Percentiles rank a stretch among this genome's conserved stretches.
These are phyloP conservation scores for Garra rufa DNA, from an alignment of 2,113 vertebrate genomes.

Conservation along the genomic window DNA sequence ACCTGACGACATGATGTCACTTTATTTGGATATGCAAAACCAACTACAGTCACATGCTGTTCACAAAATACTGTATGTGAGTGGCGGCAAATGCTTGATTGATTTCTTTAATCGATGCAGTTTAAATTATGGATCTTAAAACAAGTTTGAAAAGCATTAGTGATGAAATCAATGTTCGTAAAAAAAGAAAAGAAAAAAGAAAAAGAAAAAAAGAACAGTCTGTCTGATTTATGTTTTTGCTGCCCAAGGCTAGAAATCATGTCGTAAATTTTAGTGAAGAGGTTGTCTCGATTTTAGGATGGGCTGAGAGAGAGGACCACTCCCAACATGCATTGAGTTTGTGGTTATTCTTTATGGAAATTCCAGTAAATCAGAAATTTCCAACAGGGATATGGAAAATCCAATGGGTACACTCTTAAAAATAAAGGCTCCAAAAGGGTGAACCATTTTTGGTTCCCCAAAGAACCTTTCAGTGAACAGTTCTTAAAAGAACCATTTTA, in stretches of 20 bases:
- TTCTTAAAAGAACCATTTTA: too few relatives aligned
- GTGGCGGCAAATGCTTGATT: not conserved
- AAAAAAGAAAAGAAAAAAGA: too few relatives aligned
- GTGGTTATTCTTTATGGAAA: not conserved
- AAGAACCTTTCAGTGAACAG: too few relatives aligned
- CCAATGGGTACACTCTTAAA: too few relatives aligned
- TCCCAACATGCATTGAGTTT: not conserved
- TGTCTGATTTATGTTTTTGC: not conserved
- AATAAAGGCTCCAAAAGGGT: too few relatives aligned
- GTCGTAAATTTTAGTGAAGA: not conserved
- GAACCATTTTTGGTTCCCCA: too few relatives aligned
- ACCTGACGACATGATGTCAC: slow-evolving; percentile 18
- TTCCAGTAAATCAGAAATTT: not conserved
- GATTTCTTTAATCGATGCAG: not conserved
- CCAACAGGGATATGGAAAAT: not conserved
- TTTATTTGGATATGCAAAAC: slow-evolving; percentile 55
- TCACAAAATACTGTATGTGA: not conserved
- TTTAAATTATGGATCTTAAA: not conserved
- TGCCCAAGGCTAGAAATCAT: slow-evolving; percentile 4
- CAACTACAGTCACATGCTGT: not conserved
- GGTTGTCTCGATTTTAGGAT: not conserved
- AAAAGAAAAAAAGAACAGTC: not conserved
- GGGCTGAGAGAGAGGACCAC: not conserved
- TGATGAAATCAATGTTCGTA: not conserved
- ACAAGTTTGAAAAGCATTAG: not conserved